phyloP scores from a whole-genome alignment of 2,797 vertebrate genomes.

The Rhynchotus rufescens region DNA sequence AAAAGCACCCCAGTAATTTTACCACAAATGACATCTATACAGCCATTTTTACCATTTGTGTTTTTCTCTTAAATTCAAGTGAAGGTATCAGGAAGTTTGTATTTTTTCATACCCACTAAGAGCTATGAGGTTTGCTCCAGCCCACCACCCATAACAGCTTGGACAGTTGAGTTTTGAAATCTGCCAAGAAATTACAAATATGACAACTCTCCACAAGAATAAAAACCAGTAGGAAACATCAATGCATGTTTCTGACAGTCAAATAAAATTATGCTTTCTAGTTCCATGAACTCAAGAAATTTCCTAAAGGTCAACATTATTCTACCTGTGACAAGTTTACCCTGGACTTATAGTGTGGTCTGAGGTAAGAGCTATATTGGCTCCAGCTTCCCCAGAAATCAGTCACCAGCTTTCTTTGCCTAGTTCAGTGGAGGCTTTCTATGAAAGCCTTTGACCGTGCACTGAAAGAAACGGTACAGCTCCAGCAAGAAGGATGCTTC shows the following conservation, averaged over 20 bases:
- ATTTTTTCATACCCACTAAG: neutral
- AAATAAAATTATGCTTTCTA: neutral
- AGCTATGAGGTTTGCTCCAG: neutral
- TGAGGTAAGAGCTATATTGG: too few species aligned
- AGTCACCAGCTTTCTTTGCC: neutral
- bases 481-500: neutral
- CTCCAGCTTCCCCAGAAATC: neutral
- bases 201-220: neutral
- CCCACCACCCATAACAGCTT: neutral
- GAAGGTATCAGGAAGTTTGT: neutral
- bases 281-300: neutral
- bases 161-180: neutral
- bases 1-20: neutral
- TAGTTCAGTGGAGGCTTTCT: neutral
- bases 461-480: neutral
- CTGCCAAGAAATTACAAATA: neutral
- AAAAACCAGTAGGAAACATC: neutral
- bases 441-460: neutral
- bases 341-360: too few species aligned
- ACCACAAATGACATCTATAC: neutral
- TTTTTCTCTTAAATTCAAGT: neutral
- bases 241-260: neutral
- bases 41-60: neutral
- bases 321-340: neutral
- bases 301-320: neutral